phyloP scores from a whole-genome alignment of 2,888 invertebrate species.

The Pardosa pseudoannulata region DNA sequence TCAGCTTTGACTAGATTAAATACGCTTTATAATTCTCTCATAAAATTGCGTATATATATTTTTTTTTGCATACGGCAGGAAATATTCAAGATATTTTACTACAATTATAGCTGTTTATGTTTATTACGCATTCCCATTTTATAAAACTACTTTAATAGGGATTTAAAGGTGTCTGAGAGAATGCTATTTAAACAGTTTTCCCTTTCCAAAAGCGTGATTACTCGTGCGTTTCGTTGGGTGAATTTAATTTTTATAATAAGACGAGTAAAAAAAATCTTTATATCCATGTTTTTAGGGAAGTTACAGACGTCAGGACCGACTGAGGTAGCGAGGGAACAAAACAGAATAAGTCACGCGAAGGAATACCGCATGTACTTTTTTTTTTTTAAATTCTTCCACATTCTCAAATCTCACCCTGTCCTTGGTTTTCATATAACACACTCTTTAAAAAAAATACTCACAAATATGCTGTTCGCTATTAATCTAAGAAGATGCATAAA shows the following conservation, averaged over 20 bases:
- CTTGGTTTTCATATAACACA: not conserved
- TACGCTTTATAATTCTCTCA: too few species aligned
- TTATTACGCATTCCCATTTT: too few species aligned
- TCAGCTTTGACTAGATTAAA: too few species aligned
- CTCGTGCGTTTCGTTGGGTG: not conserved
- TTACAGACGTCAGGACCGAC: not conserved
- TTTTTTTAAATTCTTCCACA: not conserved
- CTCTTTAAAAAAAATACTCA: not conserved
- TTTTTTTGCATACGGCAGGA: too few species aligned
- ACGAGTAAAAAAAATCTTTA: not conserved
- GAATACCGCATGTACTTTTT: not conserved
- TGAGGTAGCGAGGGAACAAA: not conserved
- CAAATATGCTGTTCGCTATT: constrained; percentile 14
- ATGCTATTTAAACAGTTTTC: too few species aligned
- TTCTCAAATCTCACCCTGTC: not conserved
- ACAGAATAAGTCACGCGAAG: not conserved
- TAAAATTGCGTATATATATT: too few species aligned
- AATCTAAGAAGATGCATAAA: constrained; percentile 7
- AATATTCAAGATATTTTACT: too few species aligned
- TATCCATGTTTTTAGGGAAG: not conserved
- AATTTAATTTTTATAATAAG: not conserved
- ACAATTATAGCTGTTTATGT: too few species aligned
- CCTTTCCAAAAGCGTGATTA: too few species aligned
- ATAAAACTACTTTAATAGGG: too few species aligned
- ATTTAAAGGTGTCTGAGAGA: too few species aligned